phyloP scores from a whole-genome alignment of 2,113 vertebrate genomes.

The Sebastes fasciatus region DNA sequence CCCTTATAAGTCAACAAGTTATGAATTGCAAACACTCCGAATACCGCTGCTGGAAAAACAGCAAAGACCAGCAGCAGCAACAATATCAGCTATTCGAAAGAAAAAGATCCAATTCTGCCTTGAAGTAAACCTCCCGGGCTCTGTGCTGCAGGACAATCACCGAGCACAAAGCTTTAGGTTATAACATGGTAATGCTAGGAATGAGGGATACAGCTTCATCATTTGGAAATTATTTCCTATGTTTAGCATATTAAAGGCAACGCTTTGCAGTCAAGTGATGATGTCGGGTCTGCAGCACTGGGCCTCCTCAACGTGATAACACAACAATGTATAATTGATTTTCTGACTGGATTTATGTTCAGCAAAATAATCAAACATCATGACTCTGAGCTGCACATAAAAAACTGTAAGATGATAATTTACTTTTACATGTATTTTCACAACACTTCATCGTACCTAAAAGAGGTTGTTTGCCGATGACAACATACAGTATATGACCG shows the following conservation, averaged over 20 bases:
- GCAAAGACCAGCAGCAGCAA: neutral
- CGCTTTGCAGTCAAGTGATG: neutral
- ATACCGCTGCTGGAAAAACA: neutral
- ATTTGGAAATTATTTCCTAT: neutral
- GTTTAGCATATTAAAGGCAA: neutral
- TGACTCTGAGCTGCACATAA: neutral
- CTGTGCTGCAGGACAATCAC: neutral
- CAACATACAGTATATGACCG: neutral
- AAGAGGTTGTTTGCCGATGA: neutral
- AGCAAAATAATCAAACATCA: neutral
- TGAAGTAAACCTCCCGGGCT: neutral
- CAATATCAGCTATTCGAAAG: neutral
- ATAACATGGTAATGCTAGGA: neutral
- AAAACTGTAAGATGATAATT: neutral
- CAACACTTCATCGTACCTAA: no score
- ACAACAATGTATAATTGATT: neutral
- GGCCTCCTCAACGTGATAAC: neutral
- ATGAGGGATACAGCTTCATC: neutral
- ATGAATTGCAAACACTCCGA: constrained; percentile 1
- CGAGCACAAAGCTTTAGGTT: neutral
- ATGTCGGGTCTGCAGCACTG: neutral
- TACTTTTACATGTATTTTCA: neutral
- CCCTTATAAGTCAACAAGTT: constrained; percentile 14
- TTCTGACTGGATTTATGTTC: constrained; percentile 3
- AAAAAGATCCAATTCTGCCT: neutral